Base-by-base conservation (phyloP, 2,797 vertebrate genomes). In the Gastrophryne carolinensis region DNA sequence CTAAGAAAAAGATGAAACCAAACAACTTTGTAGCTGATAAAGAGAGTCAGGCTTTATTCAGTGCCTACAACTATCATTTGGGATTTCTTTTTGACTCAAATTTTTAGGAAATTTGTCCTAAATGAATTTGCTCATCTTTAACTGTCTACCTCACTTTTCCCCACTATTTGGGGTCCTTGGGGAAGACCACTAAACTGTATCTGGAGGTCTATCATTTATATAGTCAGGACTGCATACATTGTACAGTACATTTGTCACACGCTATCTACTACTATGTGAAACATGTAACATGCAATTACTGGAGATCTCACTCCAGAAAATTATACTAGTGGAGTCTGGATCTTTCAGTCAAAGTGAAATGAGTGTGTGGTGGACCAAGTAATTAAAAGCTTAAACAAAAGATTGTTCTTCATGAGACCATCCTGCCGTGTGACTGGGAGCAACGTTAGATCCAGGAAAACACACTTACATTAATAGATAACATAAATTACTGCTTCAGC, bases 351-450 rank as follows among this genome's bases (percentile, higher is more conserved):
- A 34, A 21, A 10, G 10, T 13, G 10, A 32, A 53, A 67, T 8
- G 29, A 30, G 66, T 19, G 13, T 58, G 41, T 57, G 57, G 34
- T 30, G 54, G 67, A 70, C 23, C 52, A 70, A 57, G 23, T 70
- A 70, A 70, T 70, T 44, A 70, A 70, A 57, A 35, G 32, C 49
- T 67, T 52, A 67, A 53, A 67, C 32, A 67, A 53, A 50, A 67
- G 65, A 67, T 49, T 67, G 65, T 67, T 67, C 52, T 52, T 67
- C 65, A 53, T 67, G 50, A 53, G 65, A 35, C 35, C 19, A 21
- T 41, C 30, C 17, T 19, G 12, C 44, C 10, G 44, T 19, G 17
- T 47, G 44, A 19, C 44, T 1, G 3, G 7, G 44, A 47, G 3
- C n/a, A 19, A 19, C 17, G 4, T 17, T n/a, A n/a, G n/a, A n/a